Base-by-base conservation (phyloP, 2,888 invertebrate species). In the Panzeria rudis region DNA sequence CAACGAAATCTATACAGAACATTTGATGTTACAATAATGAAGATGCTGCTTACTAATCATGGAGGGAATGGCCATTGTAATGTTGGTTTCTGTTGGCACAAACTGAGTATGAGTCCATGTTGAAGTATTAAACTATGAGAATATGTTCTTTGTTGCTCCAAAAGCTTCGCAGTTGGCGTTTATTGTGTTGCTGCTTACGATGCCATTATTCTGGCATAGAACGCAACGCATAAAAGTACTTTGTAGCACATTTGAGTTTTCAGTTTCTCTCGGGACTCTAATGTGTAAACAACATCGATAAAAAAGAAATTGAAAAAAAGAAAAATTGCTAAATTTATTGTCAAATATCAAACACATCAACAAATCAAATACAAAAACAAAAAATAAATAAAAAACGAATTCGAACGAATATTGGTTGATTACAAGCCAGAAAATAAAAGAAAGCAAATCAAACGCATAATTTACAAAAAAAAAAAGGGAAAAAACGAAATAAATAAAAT, bases 211-310 rank as follows among this genome's bases (percentile, higher is more conserved):
- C 78, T 38, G 80, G 25, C 84, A 71, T 80, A 73, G 59, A 69
- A 20, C 50, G 77, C 68, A 83, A 86, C 83, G 87, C 87, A 92
- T 92, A 92, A 92, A 92, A 91, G 90, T 90, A 90, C 90, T 91
- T 90, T 87, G 88, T 89, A 88, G 87, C 88, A 89, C 89, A 88
- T 88, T 88, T 89, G 90, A 91, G 89, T 89, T 89, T 89, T 92
- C 90, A 92, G 91, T 92, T 90, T 90, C 91, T 92, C 92, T 91
- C 91, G 91, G 91, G 90, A 89, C 90, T 90, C 91, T 88, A 89
- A 89, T 89, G 91, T 91, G 91, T 88, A 88, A 89, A 89, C 88
- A 86, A 75, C 88, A 87, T 71, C 72, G 72, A 66, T 61, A 78
- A 68, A n/a, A 32, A 86, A 83, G 86, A 68, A 81, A 88, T 72